Percentiles rank a stretch among this genome's conserved stretches.
phyloP scores from a whole-genome alignment of 2,888 invertebrate genomes.

The Clanis bilineata region DNA sequence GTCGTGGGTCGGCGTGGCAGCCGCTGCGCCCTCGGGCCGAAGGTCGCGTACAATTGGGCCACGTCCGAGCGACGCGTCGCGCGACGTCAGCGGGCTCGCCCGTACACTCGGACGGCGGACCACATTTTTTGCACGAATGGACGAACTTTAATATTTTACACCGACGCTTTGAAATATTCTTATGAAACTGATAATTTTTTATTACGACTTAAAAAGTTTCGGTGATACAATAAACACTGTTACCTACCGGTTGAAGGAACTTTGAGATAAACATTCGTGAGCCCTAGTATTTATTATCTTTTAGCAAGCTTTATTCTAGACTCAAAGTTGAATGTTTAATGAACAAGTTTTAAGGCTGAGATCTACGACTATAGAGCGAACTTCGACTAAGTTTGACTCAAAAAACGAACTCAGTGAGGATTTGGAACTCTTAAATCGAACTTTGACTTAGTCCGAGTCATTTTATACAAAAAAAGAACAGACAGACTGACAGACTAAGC shows the following conservation, averaged over 20 bases:
- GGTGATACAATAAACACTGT: not conserved
- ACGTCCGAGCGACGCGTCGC: constrained; percentile 43
- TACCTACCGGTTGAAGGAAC: not conserved
- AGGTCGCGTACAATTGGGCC: constrained; percentile 42
- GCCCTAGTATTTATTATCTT: not conserved
- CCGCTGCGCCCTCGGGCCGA: constrained; percentile 26
- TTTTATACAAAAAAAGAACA: too few species aligned
- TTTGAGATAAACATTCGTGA: not conserved
- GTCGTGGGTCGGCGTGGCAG: not conserved
- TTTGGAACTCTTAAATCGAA: too few species aligned
- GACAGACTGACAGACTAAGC: too few species aligned
- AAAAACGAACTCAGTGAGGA: too few species aligned
- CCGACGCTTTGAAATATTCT: constrained; percentile 3
- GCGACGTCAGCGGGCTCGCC: constrained; percentile 15
- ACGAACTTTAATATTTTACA: constrained; percentile 3
- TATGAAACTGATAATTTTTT: constrained; percentile 9
- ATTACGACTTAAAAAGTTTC: not conserved
- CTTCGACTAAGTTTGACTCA: too few species aligned
- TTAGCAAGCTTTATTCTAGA: not conserved
- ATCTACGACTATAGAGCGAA: not conserved
- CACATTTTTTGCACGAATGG: constrained; percentile 1
- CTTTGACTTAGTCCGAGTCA: too few species aligned
- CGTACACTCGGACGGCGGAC: not conserved
- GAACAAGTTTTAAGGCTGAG: not conserved
- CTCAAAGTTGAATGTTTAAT: not conserved